Evolutionary conservation across 2,888 invertebrate species (phyloP).

Genomic region (Eristalis intricaria): DNA sequence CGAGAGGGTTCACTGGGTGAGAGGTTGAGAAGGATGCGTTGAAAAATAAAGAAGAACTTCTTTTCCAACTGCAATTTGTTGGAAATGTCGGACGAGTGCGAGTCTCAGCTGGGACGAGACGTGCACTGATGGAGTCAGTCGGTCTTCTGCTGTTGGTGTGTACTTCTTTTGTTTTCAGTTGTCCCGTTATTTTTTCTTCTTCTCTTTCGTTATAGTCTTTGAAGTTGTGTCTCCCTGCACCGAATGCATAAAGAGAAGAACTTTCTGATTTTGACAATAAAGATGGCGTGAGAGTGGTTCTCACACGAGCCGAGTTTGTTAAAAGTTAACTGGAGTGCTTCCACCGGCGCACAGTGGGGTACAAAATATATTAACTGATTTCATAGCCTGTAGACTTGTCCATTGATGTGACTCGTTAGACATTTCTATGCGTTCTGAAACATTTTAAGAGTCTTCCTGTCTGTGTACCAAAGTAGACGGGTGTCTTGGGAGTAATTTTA

Average conservation of each 20-base stretch:
- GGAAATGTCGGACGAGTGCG: constrained; percentile 26
- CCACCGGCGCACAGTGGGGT: neutral
- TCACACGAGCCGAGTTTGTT: constrained; percentile 34
- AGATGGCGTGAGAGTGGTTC: constrained; percentile 51
- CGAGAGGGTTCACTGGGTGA: constrained; percentile 50
- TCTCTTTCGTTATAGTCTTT: neutral
- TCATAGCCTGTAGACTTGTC: neutral
- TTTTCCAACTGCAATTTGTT: constrained; percentile 61
- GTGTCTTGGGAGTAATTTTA: too few relatives aligned
- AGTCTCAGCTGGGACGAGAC: neutral
- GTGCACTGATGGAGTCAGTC: constrained; percentile 25
- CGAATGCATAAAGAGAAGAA: constrained; percentile 53
- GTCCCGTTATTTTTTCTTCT: too few relatives aligned
- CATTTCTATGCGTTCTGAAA: too few relatives aligned
- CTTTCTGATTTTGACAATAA: constrained; percentile 65
- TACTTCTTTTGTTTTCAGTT: constrained; percentile 3
- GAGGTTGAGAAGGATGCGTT: too few relatives aligned
- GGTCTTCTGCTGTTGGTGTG: neutral
- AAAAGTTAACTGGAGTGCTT: constrained; percentile 25
- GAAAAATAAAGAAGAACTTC: constrained; percentile 62
- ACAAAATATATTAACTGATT: neutral
- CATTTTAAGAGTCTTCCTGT: neutral
- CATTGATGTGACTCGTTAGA: too few relatives aligned
- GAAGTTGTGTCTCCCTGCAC: constrained; percentile 21
- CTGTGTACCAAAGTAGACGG: too few relatives aligned